Base-by-base conservation (phyloP, 1,140 invertebrate genomes). In the fruit fly (Drosophila melanogaster) region DNA sequence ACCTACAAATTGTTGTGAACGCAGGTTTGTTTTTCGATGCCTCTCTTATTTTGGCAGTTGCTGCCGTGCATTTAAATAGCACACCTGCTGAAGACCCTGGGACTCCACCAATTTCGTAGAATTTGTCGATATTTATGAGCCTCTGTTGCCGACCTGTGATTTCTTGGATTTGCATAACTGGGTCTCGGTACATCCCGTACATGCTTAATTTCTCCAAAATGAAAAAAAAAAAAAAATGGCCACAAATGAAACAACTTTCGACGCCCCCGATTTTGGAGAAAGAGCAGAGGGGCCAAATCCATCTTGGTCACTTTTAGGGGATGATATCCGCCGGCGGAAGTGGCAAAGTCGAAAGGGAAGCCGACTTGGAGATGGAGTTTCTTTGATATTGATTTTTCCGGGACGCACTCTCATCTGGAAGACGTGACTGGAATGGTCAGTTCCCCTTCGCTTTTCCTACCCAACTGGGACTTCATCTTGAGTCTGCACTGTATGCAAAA, bases 41-140 rank as follows among this genome's bases (percentile, higher is more conserved):
- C 55, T 37, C 46, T 54, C 35, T 47, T 56, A 86, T 84, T 77
- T 87, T 61, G 84, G 84, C 75, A 74, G 84, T 83, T 89, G 80
- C 41, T 50, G 84, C 43, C 49, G 50, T 70, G 84, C 85, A 87
- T 87, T 77, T 89, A 79, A 89, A 87, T 67, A 74, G 79, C 55
- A 86, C 83, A 87, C 79, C 81, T 87, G 83, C 64, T 55, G 37
- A 24, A 69, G 61, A 75, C 76, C 80, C 76, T 67, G 78, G 60
- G 54, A 81, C 55, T 62, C 44, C 59, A 53, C 58, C 67, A 71
- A 73, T 80, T 66, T 79, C 84, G 76, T 89, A 87, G 84, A 87
- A 87, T 86, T 77, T 59, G 66, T 87, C 91, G 84, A 90, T 92
- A 92, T 77, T 92, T 86, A 89, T 86, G 83, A 86, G 64, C 75